These are phyloP conservation scores for Asarcornis scutulata DNA, from an alignment of 2,113 vertebrate species.

Conservation along the genomic window DNA sequence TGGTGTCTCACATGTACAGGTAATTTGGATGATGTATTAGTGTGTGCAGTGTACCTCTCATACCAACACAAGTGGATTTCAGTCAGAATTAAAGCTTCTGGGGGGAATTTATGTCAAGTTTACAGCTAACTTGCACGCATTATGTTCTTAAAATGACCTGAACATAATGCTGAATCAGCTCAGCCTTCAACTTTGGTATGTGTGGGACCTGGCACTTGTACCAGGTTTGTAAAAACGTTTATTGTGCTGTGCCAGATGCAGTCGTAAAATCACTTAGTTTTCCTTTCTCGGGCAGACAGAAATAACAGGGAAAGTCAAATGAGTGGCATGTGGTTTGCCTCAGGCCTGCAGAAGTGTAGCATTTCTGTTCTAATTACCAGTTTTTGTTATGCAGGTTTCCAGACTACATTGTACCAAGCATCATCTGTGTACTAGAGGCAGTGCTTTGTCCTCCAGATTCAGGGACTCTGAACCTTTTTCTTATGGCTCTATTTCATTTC, in stretches of 20 bases:
- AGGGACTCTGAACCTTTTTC: background rate
- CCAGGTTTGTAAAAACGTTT: background rate
- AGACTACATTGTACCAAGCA: background rate
- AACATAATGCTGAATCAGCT: background rate
- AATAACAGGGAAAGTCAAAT: background rate
- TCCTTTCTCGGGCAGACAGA: background rate
- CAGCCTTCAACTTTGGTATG: background rate
- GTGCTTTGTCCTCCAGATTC: background rate
- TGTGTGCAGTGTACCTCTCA: background rate
- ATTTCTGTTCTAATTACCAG: background rate
- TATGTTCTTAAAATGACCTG: background rate
- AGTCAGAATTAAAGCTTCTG: background rate
- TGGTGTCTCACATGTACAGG: rapidly evolving
- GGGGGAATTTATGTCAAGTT: background rate
- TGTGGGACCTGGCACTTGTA: background rate
- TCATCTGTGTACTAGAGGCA: background rate
- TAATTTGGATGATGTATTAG: background rate
- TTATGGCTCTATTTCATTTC: background rate
- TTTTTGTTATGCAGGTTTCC: background rate
- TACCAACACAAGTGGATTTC: background rate
- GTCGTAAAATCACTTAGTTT: rapidly evolving
- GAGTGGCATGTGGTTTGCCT: background rate
- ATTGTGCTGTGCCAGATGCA: background rate
- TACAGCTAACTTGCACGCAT: background rate
- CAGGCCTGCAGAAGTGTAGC: background rate